Conservation (phyloP, 2,888 invertebrate genomes). For the Rhabditoides inermis region DNA sequence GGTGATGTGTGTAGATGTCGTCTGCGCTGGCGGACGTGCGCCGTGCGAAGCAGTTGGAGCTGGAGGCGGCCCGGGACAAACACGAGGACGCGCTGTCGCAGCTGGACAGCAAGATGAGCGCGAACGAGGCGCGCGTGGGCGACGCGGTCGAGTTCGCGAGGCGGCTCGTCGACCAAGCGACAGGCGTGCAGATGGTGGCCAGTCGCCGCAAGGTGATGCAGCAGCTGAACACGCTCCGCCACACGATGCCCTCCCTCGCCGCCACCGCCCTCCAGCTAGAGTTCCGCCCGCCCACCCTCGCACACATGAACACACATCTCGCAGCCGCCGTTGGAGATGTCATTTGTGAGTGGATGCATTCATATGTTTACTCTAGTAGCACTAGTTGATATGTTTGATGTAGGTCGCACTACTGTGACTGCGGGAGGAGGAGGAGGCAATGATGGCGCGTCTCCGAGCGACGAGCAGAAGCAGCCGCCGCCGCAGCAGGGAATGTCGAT, state of each 20-base stretch:
- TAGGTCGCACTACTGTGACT: too few species aligned
- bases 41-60: constrained; percentile 20
- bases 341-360: constrained; percentile 3
- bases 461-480: background rate
- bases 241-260: constrained; percentile 38
- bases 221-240: constrained; percentile 34
- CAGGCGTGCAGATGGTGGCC: constrained; percentile 34
- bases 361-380: too few species aligned
- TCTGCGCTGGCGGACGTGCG: too few species aligned
- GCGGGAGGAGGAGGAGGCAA: too few species aligned
- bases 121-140: constrained; percentile 29
- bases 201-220: constrained; percentile 40
- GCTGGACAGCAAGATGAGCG: constrained; percentile 36
- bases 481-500: background rate
- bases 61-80: constrained; percentile 32
- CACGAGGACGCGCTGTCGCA: constrained; percentile 36
- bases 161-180: constrained; percentile 34
- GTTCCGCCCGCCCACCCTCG: background rate
- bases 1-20: too few species aligned
- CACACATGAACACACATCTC: background rate
- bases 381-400: too few species aligned
- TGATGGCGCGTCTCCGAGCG: too few species aligned
- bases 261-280: constrained; percentile 13
- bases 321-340: constrained; percentile 5
- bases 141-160: constrained; percentile 40